These are phyloP conservation scores for Drosophila setosimentum DNA, from an alignment of 2,888 invertebrate species.

Conservation along the genomic window DNA sequence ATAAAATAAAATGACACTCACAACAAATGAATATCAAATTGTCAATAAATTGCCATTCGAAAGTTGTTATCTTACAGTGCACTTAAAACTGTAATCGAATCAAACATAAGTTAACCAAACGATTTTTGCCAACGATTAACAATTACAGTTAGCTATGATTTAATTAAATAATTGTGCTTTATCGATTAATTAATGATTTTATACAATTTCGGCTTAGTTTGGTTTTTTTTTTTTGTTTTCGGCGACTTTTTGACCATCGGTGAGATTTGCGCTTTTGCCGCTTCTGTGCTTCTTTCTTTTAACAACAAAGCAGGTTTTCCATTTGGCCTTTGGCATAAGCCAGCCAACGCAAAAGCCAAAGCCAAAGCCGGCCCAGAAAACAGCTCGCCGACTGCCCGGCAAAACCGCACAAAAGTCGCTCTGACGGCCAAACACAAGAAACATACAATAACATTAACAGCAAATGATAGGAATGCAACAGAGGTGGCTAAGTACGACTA, in stretches of 20 bases:
- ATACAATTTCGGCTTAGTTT: conserved; percentile 9
- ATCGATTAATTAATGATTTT: conserved; percentile 28
- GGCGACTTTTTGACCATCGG: conserved; percentile 47
- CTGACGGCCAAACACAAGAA: conserved; percentile 48
- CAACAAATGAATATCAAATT: conserved; percentile 26
- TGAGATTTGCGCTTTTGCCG: conserved; percentile 42
- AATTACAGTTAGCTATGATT: conserved; percentile 40
- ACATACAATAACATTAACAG: background rate
- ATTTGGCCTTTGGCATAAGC: conserved; percentile 79
- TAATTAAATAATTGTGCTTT: conserved; percentile 47
- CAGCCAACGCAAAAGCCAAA: conserved; percentile 61
- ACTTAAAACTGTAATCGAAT: conserved; percentile 33
- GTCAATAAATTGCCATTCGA: conserved; percentile 24
- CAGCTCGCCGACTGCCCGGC: conserved; percentile 47
- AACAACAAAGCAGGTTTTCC: conserved; percentile 60
- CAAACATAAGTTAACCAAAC: background rate
- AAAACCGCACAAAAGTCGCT: conserved; percentile 63
- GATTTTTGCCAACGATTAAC: conserved; percentile 7
- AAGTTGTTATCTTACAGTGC: background rate
- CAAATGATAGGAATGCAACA: conserved; percentile 9
- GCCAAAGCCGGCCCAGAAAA: conserved; percentile 55
- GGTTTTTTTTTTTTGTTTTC: conserved; percentile 6
- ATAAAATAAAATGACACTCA: background rate
- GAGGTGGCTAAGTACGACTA: background rate
- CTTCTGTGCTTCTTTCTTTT: conserved; percentile 27